These are phyloP conservation scores for Drosophila longiperda DNA, from an alignment of 2,888 invertebrate genomes.

Conservation along the genomic window DNA sequence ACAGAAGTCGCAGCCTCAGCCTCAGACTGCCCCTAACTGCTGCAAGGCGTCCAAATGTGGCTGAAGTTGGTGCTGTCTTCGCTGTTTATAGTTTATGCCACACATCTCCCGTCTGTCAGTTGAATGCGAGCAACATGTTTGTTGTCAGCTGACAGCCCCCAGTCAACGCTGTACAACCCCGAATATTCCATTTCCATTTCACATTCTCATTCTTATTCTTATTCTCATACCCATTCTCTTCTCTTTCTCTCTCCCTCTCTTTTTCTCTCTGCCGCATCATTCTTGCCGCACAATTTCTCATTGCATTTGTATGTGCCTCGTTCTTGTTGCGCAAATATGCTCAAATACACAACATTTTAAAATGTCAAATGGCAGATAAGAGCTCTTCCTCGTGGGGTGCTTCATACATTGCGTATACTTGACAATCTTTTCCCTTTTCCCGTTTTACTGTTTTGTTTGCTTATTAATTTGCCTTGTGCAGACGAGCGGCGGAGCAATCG, in stretches of 20 bases:
- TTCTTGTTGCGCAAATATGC: conserved; percentile 54
- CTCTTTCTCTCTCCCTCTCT: not conserved
- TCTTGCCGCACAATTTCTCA: conserved; percentile 43
- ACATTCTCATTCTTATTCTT: not conserved
- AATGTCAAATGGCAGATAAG: conserved; percentile 66
- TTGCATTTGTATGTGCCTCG: conserved; percentile 54
- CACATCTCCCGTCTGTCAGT: conserved; percentile 31
- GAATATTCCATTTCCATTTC: too few species aligned
- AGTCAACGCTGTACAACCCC: conserved; percentile 6
- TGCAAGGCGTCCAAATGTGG: conserved; percentile 16
- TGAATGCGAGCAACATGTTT: conserved; percentile 21
- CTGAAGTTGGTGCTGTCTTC: conserved; percentile 24
- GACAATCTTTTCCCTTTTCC: conserved; percentile 14
- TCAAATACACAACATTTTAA: conserved; percentile 63
- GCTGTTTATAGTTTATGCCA: conserved; percentile 25
- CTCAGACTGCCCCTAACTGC: not conserved
- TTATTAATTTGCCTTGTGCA: conserved; percentile 58
- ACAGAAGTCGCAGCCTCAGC: conserved; percentile 1
- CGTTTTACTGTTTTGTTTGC: conserved; percentile 24
- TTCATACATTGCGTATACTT: conserved; percentile 50
- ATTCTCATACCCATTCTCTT: not conserved
- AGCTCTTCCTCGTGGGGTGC: conserved; percentile 5
- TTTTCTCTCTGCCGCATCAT: not conserved
- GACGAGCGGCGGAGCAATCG: conserved; percentile 4
- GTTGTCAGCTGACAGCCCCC: conserved; percentile 35